phyloP scores from a whole-genome alignment of 2,888 invertebrate genomes.

The Netelia inedita region DNA sequence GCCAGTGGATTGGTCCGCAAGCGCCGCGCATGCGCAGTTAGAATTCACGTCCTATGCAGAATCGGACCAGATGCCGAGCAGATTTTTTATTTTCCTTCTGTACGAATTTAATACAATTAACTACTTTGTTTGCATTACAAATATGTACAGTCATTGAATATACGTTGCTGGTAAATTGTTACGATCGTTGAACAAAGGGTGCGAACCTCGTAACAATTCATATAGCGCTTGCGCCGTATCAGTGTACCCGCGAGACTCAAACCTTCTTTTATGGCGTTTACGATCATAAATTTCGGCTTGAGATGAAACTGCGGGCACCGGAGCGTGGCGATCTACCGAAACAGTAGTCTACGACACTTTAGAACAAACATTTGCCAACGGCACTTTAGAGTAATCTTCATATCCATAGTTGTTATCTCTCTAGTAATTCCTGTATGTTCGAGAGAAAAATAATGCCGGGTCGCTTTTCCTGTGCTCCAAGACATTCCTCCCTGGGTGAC shows the following conservation, averaged over 20 bases:
- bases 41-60: too few relatives aligned
- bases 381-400: constrained; percentile 38
- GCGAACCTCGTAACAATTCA: background rate
- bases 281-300: constrained; percentile 16
- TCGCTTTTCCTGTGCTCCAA: background rate
- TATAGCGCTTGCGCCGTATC: background rate
- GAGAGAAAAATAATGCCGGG: constrained; percentile 38
- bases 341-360: background rate
- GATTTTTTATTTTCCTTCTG: too few relatives aligned
- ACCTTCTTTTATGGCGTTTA: constrained; percentile 21
- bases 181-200: background rate
- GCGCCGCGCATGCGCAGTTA: too few relatives aligned
- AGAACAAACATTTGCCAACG: constrained; percentile 44
- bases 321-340: background rate
- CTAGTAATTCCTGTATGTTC: constrained; percentile 27
- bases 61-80: too few relatives aligned
- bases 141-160: too few relatives aligned
- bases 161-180: too few relatives aligned
- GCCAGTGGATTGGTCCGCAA: too few relatives aligned
- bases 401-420: constrained; percentile 50
- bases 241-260: background rate
- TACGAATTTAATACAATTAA: too few relatives aligned
- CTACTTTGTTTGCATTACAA: too few relatives aligned
- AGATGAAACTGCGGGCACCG: constrained; percentile 6
- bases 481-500: background rate